Evolutionary conservation across 2,113 vertebrate genomes (phyloP).

Genomic region (Perccottus glenii): DNA sequence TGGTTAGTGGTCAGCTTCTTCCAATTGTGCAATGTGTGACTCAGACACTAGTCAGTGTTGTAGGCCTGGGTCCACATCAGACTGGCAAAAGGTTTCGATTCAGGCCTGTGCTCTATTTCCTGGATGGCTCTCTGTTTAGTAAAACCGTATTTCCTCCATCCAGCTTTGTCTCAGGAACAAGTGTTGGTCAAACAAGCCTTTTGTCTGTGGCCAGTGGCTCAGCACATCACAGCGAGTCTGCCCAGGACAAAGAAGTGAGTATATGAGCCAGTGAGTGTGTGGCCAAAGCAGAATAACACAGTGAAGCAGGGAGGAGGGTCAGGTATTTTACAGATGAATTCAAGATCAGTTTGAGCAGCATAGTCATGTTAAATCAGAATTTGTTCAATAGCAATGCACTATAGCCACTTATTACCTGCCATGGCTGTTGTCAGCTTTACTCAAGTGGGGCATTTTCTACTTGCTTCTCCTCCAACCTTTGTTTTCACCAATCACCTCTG

Average conservation of each 20-base stretch:
- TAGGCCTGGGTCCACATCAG: constrained; percentile 63
- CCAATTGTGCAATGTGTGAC: constrained; percentile 62
- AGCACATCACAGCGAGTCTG: constrained; percentile 76
- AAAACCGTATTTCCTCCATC: constrained; percentile 79
- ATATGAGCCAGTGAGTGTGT: constrained; percentile 55
- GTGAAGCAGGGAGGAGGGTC: constrained; percentile 28
- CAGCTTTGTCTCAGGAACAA: constrained; percentile 84
- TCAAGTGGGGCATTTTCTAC: constrained; percentile 5
- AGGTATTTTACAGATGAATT: constrained; percentile 25
- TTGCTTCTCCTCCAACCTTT: constrained; percentile 25
- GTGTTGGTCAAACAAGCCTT: constrained; percentile 87
- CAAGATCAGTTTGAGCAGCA: too few species aligned
- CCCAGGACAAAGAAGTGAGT: constrained; percentile 77
- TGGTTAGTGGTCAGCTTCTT: constrained; percentile 66
- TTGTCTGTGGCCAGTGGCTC: constrained; percentile 85
- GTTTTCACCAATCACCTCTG: constrained; percentile 68
- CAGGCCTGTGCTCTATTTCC: constrained; percentile 26
- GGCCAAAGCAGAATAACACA: constrained; percentile 28
- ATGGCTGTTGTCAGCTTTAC: not conserved
- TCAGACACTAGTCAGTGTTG: constrained; percentile 36
- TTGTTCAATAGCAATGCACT: not conserved
- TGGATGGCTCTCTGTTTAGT: constrained; percentile 71
- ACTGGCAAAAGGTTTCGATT: constrained; percentile 65
- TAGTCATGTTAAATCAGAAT: too few species aligned
- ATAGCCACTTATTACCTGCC: not conserved